Evolutionary conservation across 2,797 vertebrate genomes (phyloP), one percentile per base, ranked within the genome.

Genomic region (Malacoraja senta): DNA sequence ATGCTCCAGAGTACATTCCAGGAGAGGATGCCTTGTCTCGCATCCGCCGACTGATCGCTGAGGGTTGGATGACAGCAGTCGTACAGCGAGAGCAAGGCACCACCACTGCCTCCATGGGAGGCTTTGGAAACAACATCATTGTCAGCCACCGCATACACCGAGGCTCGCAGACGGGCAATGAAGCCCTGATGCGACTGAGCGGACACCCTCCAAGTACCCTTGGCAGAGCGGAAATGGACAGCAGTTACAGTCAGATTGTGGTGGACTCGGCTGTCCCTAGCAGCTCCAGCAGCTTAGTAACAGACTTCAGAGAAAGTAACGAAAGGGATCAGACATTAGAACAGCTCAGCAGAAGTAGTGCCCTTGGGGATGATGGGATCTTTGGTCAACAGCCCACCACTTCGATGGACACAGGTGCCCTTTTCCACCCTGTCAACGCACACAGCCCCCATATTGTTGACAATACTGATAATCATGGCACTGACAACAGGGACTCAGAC

Each of bases 71-170:
- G 99, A 99, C 98, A 0, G 99, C 99, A 0, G 99, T 99, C 95
- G 99, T 99, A 10, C 98, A 99, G 96, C 96, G 99, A 84, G 99
- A 99, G 95, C 99, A 98, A 97, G 99, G 98, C 96, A 99, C 99
- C 95, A 99, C 99, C 94, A 99, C 98, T 98, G 99, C 99, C 0
- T 99, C 98, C 93, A 99, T 99, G 99, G 99, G 99, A 0, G 98
- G 98, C 94, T 99, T 99, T 0, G 99, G 99, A 86, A 99, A 99
- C 97, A 99, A 98, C 96, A 99, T 99, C 95, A 98, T 99, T 0
- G 99, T 99, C 94, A 99, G 99, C 94, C 99, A 99, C 94, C 97
- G 98, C 29, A 99, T 99, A 95, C 98, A 99, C 96, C 98, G 98
- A 0, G 98, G 99, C 95, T 99, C 99, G 58, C 99, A 99, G 96